These are phyloP conservation scores for Acanthococcus lagerstroemiae DNA, from an alignment of 2,888 invertebrate genomes.

Conservation along the genomic window DNA sequence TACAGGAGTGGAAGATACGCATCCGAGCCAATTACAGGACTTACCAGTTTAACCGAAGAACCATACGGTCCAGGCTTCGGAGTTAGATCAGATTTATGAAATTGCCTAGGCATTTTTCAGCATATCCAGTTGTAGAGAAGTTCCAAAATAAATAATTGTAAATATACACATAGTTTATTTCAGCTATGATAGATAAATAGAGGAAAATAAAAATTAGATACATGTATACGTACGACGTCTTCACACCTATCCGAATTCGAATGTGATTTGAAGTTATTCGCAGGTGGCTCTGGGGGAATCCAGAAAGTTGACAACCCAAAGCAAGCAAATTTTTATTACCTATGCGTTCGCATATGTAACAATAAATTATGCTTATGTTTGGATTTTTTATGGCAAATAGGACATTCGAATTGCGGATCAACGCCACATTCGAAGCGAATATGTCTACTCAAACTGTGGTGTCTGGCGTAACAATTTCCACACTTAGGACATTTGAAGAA, in stretches of 20 bases:
- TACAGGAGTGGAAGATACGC: slow-evolving; percentile 79
- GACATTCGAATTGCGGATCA: slow-evolving; percentile 53
- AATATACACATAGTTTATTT: too few relatives aligned
- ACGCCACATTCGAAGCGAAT: slow-evolving; percentile 52
- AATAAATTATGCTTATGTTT: slow-evolving; percentile 48
- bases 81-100: slow-evolving; percentile 58
- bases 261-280: too few relatives aligned
- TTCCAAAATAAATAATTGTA: too few relatives aligned
- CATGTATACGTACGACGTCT: too few relatives aligned
- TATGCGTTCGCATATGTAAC: slow-evolving; percentile 45
- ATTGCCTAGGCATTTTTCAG: too few relatives aligned
- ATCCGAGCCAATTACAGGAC: slow-evolving; percentile 76
- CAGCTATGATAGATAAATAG: too few relatives aligned
- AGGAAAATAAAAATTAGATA: too few relatives aligned
- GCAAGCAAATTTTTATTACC: too few relatives aligned
- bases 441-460: slow-evolving; percentile 49
- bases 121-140: too few relatives aligned
- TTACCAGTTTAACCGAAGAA: slow-evolving; percentile 76
- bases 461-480: slow-evolving; percentile 50
- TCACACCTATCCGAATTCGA: too few relatives aligned
- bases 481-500: slow-evolving; percentile 45
- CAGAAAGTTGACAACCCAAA: too few relatives aligned
- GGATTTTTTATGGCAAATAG: slow-evolving; percentile 52
- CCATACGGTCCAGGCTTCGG: slow-evolving; percentile 90
- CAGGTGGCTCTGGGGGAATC: too few relatives aligned